These are phyloP conservation scores for Erebia aethiops DNA, from an alignment of 2,888 invertebrate genomes.

Conservation along the genomic window DNA sequence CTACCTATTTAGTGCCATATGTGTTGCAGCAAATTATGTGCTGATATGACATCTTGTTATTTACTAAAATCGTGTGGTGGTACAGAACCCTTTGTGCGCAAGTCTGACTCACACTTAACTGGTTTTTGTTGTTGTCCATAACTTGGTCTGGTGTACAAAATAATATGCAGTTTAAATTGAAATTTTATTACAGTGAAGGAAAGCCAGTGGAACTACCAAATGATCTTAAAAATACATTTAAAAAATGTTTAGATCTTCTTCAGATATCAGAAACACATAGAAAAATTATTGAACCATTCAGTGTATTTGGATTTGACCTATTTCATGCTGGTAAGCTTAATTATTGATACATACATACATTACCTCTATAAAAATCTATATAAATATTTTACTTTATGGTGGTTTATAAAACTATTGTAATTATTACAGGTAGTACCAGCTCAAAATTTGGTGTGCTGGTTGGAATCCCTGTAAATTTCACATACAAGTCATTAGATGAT, in stretches of 20 bases:
- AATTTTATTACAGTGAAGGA: conserved; percentile 78
- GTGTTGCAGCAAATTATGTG: no score
- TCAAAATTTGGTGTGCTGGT: conserved; percentile 85
- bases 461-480: conserved; percentile 89
- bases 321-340: conserved; percentile 85
- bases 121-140: conserved; percentile 14
- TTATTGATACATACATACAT: not conserved
- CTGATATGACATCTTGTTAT: no score
- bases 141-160: not conserved
- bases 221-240: conserved; percentile 74
- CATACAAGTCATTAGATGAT: conserved; percentile 79
- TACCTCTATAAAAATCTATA: not conserved
- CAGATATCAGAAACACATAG: conserved; percentile 76
- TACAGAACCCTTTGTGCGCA: no score
- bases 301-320: conserved; percentile 88
- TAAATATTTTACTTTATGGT: not conserved
- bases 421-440: conserved; percentile 72
- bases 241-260: conserved; percentile 84
- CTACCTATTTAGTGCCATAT: no score
- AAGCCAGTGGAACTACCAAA: conserved; percentile 80
- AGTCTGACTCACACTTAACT: no score
- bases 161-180: no score
- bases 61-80: no score
- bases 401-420: conserved; percentile 6
- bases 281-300: conserved; percentile 85